A percentile compares a stretch with the other conserved stretches of the same genome.
Evolutionary conservation across 2,797 vertebrate genomes (phyloP).

Genomic region (Peromyscus aztecus): DNA sequence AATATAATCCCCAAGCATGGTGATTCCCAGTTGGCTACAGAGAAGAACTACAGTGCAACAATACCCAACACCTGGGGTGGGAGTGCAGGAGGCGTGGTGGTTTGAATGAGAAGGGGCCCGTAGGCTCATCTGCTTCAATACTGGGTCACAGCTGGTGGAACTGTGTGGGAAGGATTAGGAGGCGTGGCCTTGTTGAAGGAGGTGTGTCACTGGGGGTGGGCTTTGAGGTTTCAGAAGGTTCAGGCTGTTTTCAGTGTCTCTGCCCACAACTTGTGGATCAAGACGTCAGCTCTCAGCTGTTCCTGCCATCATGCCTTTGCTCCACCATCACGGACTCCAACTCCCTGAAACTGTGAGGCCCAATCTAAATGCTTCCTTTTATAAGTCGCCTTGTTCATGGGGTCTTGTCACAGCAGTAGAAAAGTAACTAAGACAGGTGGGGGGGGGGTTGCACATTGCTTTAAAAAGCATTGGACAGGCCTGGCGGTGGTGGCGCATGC

Average conservation of each 20-base stretch:
- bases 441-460: not conserved
- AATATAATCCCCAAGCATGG: constrained; percentile 29
- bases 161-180: not conserved
- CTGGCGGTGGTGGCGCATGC: no score
- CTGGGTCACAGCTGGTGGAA: not conserved
- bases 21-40: constrained; percentile 15
- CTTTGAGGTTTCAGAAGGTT: not conserved
- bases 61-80: not conserved
- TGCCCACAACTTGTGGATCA: not conserved
- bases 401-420: not conserved
- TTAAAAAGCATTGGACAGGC: not conserved
- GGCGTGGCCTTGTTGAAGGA: not conserved
- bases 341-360: not conserved
- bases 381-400: not conserved
- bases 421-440: not conserved
- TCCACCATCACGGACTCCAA: not conserved
- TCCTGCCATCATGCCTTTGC: not conserved
- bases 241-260: not conserved
- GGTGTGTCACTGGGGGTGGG: not conserved
- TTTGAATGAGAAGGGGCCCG: not conserved
- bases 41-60: constrained; percentile 7
- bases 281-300: not conserved
- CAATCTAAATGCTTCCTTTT: not conserved
- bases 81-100: not conserved
- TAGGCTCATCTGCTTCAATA: not conserved